Evolutionary conservation across 2,888 invertebrate genomes (phyloP).

Genomic region (Synergus gifuensis): DNA sequence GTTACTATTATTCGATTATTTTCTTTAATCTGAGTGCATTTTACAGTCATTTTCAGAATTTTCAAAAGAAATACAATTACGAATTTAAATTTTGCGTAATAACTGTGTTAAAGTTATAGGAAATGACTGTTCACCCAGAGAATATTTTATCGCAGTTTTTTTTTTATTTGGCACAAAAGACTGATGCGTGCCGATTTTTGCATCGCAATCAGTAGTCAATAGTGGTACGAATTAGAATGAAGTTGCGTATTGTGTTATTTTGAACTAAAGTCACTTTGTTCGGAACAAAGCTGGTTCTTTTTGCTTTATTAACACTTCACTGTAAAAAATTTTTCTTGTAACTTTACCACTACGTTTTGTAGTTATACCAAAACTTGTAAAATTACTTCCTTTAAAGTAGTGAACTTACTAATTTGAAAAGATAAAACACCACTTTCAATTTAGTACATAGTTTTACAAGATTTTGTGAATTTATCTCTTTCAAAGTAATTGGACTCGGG

Average conservation of each 20-base stretch:
- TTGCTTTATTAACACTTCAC: not conserved
- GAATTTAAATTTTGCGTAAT: not conserved
- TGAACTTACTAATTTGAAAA: too few species aligned
- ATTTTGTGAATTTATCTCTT: too few species aligned
- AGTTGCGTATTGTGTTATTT: slow-evolving; percentile 21
- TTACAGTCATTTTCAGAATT: not conserved
- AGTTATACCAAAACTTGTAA: too few species aligned
- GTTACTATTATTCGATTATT: slow-evolving; percentile 18
- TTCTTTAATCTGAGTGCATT: not conserved
- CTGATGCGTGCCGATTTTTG: slow-evolving; percentile 12
- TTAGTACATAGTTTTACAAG: too few species aligned
- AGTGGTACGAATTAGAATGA: not conserved
- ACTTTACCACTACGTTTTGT: too few species aligned
- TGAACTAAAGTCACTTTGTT: slow-evolving; percentile 9
- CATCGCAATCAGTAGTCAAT: slow-evolving; percentile 6
- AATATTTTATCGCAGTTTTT: not conserved
- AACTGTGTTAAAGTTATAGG: not conserved
- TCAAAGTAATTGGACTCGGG: too few species aligned
- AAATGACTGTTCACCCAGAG: not conserved
- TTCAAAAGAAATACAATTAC: not conserved
- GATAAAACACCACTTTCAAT: too few species aligned
- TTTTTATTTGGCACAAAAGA: slow-evolving; percentile 9
- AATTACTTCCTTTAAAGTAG: too few species aligned
- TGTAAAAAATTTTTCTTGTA: too few species aligned
- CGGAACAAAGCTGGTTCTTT: slow-evolving; percentile 23